These are phyloP conservation scores for Eubasilissa splendida DNA, from an alignment of 2,888 invertebrate species.

Conservation along the genomic window DNA sequence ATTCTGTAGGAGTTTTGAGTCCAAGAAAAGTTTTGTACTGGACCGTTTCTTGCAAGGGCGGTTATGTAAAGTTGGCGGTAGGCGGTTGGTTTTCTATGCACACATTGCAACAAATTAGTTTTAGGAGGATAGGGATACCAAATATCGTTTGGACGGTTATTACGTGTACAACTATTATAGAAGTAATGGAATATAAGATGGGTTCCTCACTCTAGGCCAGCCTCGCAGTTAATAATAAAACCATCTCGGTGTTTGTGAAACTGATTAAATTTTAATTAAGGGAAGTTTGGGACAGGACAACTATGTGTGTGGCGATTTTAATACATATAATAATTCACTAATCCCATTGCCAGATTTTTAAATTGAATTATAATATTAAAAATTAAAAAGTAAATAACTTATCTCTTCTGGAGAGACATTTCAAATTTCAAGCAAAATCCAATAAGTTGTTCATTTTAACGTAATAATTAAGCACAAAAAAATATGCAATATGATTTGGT, in stretches of 20 bases:
- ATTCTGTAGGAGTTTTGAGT: slow-evolving; percentile 31
- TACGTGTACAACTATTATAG: slow-evolving; percentile 43
- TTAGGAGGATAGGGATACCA: slow-evolving; percentile 57
- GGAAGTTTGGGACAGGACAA: too few relatives aligned
- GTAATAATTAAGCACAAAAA: too few relatives aligned
- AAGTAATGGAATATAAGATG: slow-evolving; percentile 43
- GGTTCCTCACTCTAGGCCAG: slow-evolving; percentile 22
- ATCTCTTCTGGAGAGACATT: too few relatives aligned
- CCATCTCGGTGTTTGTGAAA: slow-evolving; percentile 16
- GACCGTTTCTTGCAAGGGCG: slow-evolving; percentile 61
- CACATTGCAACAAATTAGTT: slow-evolving; percentile 76
- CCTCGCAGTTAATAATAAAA: slow-evolving; percentile 16
- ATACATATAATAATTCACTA: too few relatives aligned
- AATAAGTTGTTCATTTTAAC: too few relatives aligned
- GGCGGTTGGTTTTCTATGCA: slow-evolving; percentile 66
- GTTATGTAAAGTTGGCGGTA: slow-evolving; percentile 71
- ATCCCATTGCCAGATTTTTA: too few relatives aligned
- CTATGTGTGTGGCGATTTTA: too few relatives aligned
- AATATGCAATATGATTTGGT: too few relatives aligned
- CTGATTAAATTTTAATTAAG: slow-evolving; percentile 30
- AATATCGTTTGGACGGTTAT: slow-evolving; percentile 43
- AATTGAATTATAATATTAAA: too few relatives aligned
- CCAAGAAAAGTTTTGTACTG: slow-evolving; percentile 53
- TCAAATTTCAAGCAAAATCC: too few relatives aligned
- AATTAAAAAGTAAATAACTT: too few relatives aligned